phyloP scores from a whole-genome alignment of 2,797 vertebrate species.

The Melanogrammus aeglefinus region DNA sequence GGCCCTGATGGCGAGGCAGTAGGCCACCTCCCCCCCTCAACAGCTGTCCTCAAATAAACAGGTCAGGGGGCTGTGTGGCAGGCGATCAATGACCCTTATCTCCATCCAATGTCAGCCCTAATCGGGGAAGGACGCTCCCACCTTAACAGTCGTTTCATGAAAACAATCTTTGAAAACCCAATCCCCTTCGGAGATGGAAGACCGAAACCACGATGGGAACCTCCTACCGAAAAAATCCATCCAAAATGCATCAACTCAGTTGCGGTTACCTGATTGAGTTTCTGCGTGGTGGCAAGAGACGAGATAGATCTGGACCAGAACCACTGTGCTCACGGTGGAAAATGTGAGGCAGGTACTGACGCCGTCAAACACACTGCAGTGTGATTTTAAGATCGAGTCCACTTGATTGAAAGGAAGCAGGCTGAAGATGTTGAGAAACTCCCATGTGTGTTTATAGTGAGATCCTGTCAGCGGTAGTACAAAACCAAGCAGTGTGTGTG shows the following conservation, averaged over 20 bases:
- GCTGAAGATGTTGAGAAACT: slow-evolving; percentile 45
- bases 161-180: slow-evolving; percentile 65
- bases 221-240: slow-evolving; percentile 53
- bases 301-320: slow-evolving; percentile 20
- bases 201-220: slow-evolving; percentile 44
- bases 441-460: slow-evolving; percentile 14
- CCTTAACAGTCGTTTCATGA: slow-evolving; percentile 68
- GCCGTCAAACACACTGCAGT: slow-evolving; percentile 31
- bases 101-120: slow-evolving; percentile 56
- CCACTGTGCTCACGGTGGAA: slow-evolving; percentile 9
- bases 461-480: background rate
- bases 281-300: slow-evolving; percentile 35
- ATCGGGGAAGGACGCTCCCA: slow-evolving; percentile 37
- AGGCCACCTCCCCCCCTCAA: slow-evolving; percentile 49
- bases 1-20: slow-evolving; percentile 56
- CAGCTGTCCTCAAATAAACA: slow-evolving; percentile 67
- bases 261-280: slow-evolving; percentile 53
- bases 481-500: too few relatives aligned
- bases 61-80: slow-evolving; percentile 45
- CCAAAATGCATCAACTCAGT: slow-evolving; percentile 50
- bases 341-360: slow-evolving; percentile 11
- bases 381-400: slow-evolving; percentile 16
- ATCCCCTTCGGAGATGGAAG: slow-evolving; percentile 55
- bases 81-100: slow-evolving; percentile 73
- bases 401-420: slow-evolving; percentile 22